Conservation (phyloP, 2,797 vertebrate species). For the Galaxias olidus region DNA sequence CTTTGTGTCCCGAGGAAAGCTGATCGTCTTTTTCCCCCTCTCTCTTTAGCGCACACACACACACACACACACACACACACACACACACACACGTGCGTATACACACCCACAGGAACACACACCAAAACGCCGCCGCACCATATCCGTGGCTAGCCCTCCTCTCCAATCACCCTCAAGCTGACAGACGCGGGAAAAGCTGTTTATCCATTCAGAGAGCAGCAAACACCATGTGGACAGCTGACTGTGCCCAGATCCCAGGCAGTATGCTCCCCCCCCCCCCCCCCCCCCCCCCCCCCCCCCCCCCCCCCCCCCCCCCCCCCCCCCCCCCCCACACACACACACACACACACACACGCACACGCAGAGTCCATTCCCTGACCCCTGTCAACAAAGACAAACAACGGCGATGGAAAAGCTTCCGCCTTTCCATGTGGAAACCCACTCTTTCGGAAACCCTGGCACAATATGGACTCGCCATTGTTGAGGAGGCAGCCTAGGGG, state of each 20-base stretch:
- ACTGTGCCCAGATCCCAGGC: slow-evolving; percentile 67
- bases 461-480: slow-evolving; percentile 72
- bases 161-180: slow-evolving; percentile 52
- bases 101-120: slow-evolving; percentile 32
- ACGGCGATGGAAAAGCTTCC: slow-evolving; percentile 40
- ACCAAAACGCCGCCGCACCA: slow-evolving; percentile 19
- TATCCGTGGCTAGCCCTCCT: slow-evolving; percentile 50
- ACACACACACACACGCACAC: slow-evolving; percentile 8
- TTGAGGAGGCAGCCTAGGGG: slow-evolving; percentile 71
- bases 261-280: slow-evolving; percentile 61
- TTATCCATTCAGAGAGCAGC: slow-evolving; percentile 63
- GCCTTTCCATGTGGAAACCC: slow-evolving; percentile 59
- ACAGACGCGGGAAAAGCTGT: slow-evolving; percentile 46
- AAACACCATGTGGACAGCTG: slow-evolving; percentile 61
- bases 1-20: slow-evolving; percentile 25
- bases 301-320: slow-evolving; percentile 3
- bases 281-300: slow-evolving; percentile 4
- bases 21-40: neutral
- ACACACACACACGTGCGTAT: slow-evolving; percentile 26
- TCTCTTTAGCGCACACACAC: slow-evolving; percentile 2
- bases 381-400: slow-evolving; percentile 73
- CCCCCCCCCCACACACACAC: slow-evolving; percentile 5
- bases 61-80: neutral
- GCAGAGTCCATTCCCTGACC: slow-evolving; percentile 49
- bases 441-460: slow-evolving; percentile 45